Conservation (phyloP, 2,888 invertebrate species). For the Coenonympha glycerion region DNA sequence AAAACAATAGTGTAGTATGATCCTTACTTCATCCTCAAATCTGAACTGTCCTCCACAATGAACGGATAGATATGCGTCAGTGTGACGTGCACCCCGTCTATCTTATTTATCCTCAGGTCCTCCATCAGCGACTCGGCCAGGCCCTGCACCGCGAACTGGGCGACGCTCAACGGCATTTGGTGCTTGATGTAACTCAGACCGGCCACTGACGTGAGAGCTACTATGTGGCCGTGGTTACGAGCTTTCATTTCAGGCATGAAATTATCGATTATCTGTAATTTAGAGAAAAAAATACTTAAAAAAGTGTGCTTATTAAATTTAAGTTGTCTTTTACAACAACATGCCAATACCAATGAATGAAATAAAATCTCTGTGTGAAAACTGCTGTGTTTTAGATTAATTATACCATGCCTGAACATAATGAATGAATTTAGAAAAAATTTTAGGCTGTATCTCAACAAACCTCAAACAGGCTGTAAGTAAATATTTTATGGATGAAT, state of each 20-base stretch:
- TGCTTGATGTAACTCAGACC: constrained; percentile 76
- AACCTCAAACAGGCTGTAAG: too few relatives aligned
- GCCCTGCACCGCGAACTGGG: constrained; percentile 81
- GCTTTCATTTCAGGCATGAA: constrained; percentile 78
- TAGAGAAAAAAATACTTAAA: too few relatives aligned
- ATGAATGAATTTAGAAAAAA: too few relatives aligned
- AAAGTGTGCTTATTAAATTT: too few relatives aligned
- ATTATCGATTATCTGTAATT: constrained; percentile 73
- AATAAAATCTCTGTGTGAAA: too few relatives aligned
- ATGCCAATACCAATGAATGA: too few relatives aligned
- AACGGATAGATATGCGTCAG: constrained; percentile 79
- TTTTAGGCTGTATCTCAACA: too few relatives aligned
- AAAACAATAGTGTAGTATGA: too few relatives aligned
- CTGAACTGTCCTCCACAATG: constrained; percentile 73
- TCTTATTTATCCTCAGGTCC: constrained; percentile 75
- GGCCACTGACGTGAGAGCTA: constrained; percentile 78
- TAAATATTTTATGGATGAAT: too few relatives aligned
- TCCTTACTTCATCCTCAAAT: constrained; percentile 73
- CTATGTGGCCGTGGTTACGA: constrained; percentile 76
- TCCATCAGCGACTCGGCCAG: constrained; percentile 78
- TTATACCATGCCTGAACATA: too few relatives aligned
- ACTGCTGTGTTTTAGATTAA: too few relatives aligned
- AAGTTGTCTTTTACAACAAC: too few relatives aligned
- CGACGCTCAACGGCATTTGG: constrained; percentile 77
- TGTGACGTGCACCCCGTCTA: constrained; percentile 75